Percentiles rank a stretch among this genome's conserved stretches.
phyloP scores from a whole-genome alignment of 2,888 invertebrate species.

The Lamellibrachia satsuma region DNA sequence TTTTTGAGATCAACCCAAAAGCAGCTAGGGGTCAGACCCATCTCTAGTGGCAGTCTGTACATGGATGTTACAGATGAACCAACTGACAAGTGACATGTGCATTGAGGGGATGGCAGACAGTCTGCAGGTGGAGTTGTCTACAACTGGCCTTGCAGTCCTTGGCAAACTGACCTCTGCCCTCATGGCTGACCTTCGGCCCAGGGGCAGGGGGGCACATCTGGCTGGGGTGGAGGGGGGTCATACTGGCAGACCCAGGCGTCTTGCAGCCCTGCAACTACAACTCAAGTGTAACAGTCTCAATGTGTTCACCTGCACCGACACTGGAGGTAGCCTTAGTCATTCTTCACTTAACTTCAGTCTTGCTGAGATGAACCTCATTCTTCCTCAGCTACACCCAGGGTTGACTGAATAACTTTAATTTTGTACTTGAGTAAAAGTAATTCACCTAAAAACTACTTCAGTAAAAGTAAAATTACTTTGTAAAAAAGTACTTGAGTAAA shows the following conservation, averaged over 20 bases:
- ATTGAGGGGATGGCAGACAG: conserved; percentile 56
- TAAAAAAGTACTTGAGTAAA: too few species aligned
- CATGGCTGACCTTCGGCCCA: not conserved
- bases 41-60: not conserved
- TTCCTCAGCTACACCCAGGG: too few species aligned
- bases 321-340: conserved; percentile 22
- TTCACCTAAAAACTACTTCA: too few species aligned
- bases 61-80: conserved; percentile 46
- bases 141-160: conserved; percentile 47
- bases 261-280: not conserved
- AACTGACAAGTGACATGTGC: conserved; percentile 49
- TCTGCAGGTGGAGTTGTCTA: conserved; percentile 58
- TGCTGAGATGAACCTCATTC: not conserved
- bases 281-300: conserved; percentile 31
- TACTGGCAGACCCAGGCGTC: not conserved
- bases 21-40: too few species aligned
- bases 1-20: too few species aligned
- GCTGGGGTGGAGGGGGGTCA: not conserved
- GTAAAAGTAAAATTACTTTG: too few species aligned
- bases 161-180: conserved; percentile 48
- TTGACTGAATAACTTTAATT: too few species aligned
- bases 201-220: not conserved
- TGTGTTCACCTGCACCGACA: conserved; percentile 29
- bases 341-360: not conserved
- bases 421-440: too few species aligned